A percentile compares a stretch with the other conserved stretches of the same genome.
These are phyloP conservation scores for Lagria hirta DNA, from an alignment of 2,888 invertebrate species.

Conservation along the genomic window DNA sequence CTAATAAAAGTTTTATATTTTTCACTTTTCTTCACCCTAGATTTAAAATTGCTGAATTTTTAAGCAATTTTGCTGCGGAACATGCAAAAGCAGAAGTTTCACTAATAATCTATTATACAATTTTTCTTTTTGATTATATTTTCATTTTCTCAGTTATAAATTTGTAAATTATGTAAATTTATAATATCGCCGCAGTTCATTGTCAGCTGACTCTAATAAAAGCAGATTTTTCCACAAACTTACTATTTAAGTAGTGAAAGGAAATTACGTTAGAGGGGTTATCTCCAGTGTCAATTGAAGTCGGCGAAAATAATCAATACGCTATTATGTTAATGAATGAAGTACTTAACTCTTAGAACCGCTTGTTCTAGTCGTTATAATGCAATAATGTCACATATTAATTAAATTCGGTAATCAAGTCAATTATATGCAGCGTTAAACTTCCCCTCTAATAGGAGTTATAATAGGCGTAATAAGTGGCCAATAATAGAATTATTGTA, in stretches of 20 bases:
- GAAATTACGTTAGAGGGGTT: slow-evolving; percentile 9
- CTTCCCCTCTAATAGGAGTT: slow-evolving; percentile 20
- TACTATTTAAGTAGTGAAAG: slow-evolving; percentile 3
- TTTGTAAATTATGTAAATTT: too few species aligned
- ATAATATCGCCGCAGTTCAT: too few species aligned
- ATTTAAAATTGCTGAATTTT: too few species aligned
- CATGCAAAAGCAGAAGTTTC: too few species aligned
- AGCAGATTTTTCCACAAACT: slow-evolving; percentile 1
- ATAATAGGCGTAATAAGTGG: slow-evolving; percentile 22
- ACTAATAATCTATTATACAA: too few species aligned
- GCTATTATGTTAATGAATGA: slow-evolving; percentile 22
- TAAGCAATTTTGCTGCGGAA: too few species aligned
- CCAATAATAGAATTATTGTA: slow-evolving; percentile 24
- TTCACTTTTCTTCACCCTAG: too few species aligned
- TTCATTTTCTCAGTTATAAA: too few species aligned
- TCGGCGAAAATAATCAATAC: slow-evolving; percentile 8
- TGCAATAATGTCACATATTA: slow-evolving; percentile 24
- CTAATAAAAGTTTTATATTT: too few species aligned
- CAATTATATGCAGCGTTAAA: slow-evolving; percentile 21
- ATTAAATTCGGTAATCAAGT: slow-evolving; percentile 23
- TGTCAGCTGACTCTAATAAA: too few species aligned
- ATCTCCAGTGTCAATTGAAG: slow-evolving; percentile 13
- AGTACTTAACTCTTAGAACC: slow-evolving; percentile 16
- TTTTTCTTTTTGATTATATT: too few species aligned
- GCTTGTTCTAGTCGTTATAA: slow-evolving; percentile 13